Base-by-base conservation (phyloP, 2,888 invertebrate species). In the Terebella lapidaria region DNA sequence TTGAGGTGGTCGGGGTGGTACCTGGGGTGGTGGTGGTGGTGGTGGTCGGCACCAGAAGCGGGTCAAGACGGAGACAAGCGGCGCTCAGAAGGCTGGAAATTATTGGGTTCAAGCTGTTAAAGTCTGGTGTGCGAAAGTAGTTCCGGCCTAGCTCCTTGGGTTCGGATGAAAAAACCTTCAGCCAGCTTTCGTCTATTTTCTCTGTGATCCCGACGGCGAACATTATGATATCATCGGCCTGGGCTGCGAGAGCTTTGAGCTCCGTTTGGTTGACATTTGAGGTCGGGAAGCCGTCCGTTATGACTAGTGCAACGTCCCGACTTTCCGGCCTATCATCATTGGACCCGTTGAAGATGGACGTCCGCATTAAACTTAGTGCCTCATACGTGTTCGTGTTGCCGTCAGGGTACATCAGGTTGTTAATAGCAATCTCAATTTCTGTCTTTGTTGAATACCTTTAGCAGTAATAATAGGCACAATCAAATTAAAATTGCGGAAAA, bases 101-200 rank as follows among this genome's bases (percentile, higher is more conserved):
- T 22, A 49, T 22, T 20, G 10, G 15, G 18, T 20, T 22, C 18
- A 49, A 30, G 52, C 29, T 46, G 29, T 58, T 46, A 45, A 54
- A 30, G 53, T 54, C 42, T 54, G 54, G 53, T 56, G 29, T 53
- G 30, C 54, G 54, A 54, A 49, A 49, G 49, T 49, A 49, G 22
- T 10, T 49, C 49, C 20, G 15, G 15, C 22, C 49, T 22, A 18
- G 15, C 18, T 20, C n/a, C 5, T 22, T 15, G n/a, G 49, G 49
- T 5, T 15, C 18, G 18, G 49, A 49, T 5, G 49, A 49, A 5
- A 49, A 22, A 5, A 18, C 15, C 18, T 20, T 49, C 5, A 49
- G 22, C 15, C 18, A 18, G 5, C 5, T 5, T 22, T 49, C 49
- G 20, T 49, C 49, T 5, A 49, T 20, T 5, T 49, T 10, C 15